A percentile compares a stretch with the other conserved stretches of the same genome.
Conservation (phyloP, 2,113 vertebrate species). For the Rhinogobius similis region DNA sequence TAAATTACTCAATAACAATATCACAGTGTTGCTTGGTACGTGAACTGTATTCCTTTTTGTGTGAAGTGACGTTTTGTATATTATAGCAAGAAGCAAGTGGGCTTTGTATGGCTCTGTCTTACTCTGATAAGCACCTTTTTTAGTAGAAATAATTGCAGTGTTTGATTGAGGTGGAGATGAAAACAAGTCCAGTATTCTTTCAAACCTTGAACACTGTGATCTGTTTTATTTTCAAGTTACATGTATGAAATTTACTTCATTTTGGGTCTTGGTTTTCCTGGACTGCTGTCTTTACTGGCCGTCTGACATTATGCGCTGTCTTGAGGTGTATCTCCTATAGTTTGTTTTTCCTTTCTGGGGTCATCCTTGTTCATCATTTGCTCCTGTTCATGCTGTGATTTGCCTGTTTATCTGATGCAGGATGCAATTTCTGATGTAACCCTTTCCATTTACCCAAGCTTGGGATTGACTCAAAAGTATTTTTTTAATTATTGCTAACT, state of each 20-base stretch:
- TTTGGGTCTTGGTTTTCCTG: neutral
- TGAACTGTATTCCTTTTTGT: constrained; percentile 6
- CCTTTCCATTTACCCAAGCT: neutral
- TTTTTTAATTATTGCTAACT: neutral
- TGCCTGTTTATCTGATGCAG: no score
- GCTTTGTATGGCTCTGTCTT: neutral
- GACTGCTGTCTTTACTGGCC: neutral
- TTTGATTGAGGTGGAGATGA: neutral
- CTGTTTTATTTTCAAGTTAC: neutral
- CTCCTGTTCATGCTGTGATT: neutral
- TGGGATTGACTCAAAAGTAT: neutral
- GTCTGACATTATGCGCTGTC: neutral
- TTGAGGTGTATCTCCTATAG: neutral
- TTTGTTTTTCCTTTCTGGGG: neutral
- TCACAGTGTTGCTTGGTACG: neutral
- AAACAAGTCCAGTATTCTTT: neutral
- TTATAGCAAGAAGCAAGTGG: neutral
- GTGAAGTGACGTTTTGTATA: constrained; percentile 5
- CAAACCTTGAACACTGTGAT: neutral
- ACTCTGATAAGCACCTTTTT: neutral
- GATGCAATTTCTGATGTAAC: neutral
- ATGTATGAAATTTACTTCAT: neutral
- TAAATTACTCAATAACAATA: neutral
- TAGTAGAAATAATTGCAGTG: neutral
- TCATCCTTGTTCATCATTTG: neutral